phyloP scores from a whole-genome alignment of 2,113 vertebrate species.

The Neogale vison region DNA sequence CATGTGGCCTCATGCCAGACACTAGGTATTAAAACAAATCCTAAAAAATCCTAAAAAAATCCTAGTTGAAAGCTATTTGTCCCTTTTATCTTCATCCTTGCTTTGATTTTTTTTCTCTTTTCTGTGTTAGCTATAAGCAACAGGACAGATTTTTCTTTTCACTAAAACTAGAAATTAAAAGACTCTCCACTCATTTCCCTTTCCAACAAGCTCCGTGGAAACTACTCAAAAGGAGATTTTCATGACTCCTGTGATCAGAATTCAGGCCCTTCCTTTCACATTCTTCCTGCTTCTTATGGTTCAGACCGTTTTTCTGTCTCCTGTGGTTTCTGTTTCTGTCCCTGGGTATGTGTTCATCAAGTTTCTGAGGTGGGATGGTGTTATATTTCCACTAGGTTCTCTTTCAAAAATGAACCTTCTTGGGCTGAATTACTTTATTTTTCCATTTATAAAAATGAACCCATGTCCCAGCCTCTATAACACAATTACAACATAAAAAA shows the following conservation, averaged over 20 bases:
- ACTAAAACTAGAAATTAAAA: constrained; percentile 14
- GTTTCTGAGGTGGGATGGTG: background rate
- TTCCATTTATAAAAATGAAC: constrained; percentile 18
- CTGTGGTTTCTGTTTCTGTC: constrained; percentile 51
- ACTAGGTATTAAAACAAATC: background rate
- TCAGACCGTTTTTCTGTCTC: background rate
- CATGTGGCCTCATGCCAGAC: background rate
- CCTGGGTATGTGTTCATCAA: background rate
- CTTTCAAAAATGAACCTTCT: background rate
- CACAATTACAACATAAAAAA: background rate
- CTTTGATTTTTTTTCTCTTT: background rate
- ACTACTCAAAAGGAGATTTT: background rate
- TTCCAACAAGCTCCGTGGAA: constrained; percentile 10
- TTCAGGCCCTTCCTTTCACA: background rate
- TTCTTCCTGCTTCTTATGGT: background rate
- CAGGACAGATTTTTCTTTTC: background rate
- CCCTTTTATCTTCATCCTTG: background rate
- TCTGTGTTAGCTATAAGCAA: background rate
- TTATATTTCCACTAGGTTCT: background rate
- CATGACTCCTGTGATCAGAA: background rate
- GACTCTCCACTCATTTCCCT: background rate
- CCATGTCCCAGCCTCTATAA: background rate
- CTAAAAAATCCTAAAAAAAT: background rate
- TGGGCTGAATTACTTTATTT: background rate
- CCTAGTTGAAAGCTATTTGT: background rate